Conservation (phyloP, 92 coral and sea anemone genomes). For the Palythoa caribaeorum region DNA sequence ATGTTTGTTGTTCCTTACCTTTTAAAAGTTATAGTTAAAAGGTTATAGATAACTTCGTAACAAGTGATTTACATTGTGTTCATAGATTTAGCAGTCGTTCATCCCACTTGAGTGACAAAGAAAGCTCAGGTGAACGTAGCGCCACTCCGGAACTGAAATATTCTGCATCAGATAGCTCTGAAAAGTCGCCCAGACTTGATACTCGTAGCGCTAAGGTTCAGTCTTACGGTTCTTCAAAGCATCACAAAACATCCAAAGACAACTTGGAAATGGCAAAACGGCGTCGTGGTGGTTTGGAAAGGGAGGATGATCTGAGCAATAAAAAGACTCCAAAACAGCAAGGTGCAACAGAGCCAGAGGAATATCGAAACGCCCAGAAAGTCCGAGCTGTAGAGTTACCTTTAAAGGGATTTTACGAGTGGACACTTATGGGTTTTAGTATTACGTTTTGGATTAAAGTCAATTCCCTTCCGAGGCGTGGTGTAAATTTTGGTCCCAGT, state of each 20-base stretch:
- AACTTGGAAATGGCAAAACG: not conserved
- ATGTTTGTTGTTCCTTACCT: not conserved
- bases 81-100: not conserved
- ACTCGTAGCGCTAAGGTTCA: constrained; percentile 19
- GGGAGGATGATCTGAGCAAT: constrained; percentile 28
- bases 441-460: constrained; percentile 87
- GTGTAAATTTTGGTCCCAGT: constrained; percentile 1
- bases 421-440: constrained; percentile 86
- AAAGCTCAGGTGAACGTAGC: constrained; percentile 36
- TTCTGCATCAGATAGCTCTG: constrained; percentile 43
- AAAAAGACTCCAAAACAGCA: constrained; percentile 33
- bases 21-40: not conserved
- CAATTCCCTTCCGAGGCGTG: constrained; percentile 39
- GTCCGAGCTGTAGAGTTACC: constrained; percentile 80
- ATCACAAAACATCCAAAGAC: constrained; percentile 18
- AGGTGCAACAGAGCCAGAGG: constrained; percentile 52
- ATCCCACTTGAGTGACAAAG: constrained; percentile 21
- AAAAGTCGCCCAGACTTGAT: constrained; percentile 25
- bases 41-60: not conserved
- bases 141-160: constrained; percentile 27
- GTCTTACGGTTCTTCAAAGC: not conserved
- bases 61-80: not conserved
- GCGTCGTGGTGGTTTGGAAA: not conserved
- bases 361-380: constrained; percentile 76
- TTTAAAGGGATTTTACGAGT: constrained; percentile 71